A percentile compares a stretch with the other conserved stretches of the same genome.
Evolutionary conservation across 2,888 invertebrate genomes (phyloP).

Genomic region (Habrosyne pyritoides): DNA sequence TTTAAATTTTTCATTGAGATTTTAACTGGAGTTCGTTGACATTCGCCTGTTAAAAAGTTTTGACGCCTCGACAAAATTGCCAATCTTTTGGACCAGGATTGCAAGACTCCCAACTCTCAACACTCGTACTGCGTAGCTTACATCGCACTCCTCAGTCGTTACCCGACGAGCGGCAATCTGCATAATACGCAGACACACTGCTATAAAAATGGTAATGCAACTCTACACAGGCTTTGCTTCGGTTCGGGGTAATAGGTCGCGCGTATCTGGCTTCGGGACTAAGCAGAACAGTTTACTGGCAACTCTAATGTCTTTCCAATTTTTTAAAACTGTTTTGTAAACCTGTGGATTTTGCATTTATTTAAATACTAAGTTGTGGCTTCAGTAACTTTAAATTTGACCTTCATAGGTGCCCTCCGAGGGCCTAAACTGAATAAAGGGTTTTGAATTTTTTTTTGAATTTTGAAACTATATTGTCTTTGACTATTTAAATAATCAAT

Average conservation of each 20-base stretch:
- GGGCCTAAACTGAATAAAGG: no score
- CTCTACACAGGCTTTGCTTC: conserved; percentile 51
- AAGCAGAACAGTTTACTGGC: conserved; percentile 2
- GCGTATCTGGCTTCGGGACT: conserved; percentile 30
- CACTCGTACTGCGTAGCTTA: conserved; percentile 27
- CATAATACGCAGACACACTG: conserved; percentile 73
- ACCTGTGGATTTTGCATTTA: not conserved
- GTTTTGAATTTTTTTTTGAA: no score
- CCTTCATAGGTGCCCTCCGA: no score
- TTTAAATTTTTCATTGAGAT: no score
- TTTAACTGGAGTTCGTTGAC: no score
- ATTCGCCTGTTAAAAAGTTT: no score
- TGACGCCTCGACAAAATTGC: no score
- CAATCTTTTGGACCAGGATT: not conserved
- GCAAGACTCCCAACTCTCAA: conserved; percentile 21
- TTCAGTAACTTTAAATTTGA: no score
- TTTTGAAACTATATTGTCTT: no score
- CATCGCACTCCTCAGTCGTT: conserved; percentile 53
- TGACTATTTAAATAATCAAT: no score
- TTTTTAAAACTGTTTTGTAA: not conserved
- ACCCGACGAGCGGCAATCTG: conserved; percentile 66
- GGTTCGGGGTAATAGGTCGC: conserved; percentile 55
- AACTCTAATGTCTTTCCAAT: not conserved
- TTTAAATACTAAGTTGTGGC: no score
- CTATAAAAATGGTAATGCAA: conserved; percentile 79